A percentile compares a stretch with the other conserved stretches of the same genome.
Evolutionary conservation across 2,113 vertebrate species (phyloP).

Genomic region (Trichechus manatus): DNA sequence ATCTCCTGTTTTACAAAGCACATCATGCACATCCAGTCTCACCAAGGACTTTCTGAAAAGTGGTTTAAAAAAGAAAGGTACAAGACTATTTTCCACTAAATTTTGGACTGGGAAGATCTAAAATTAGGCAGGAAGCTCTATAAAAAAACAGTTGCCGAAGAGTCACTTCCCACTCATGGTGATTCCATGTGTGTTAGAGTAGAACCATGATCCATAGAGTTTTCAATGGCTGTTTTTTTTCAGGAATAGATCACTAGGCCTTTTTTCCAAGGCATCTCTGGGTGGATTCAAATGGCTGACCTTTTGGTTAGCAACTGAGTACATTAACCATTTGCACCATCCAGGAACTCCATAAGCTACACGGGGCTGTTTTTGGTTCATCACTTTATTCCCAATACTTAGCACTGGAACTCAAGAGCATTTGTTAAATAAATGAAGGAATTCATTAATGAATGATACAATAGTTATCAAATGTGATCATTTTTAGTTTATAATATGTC

Average conservation of each 20-base stretch:
- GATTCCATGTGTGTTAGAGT: neutral
- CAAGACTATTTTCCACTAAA: neutral
- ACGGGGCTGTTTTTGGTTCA: neutral
- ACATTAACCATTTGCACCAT: neutral
- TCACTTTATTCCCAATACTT: neutral
- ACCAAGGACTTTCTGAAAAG: neutral
- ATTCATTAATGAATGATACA: neutral
- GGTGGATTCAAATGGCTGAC: neutral
- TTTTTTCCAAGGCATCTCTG: neutral
- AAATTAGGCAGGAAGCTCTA: neutral
- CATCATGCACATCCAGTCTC: neutral
- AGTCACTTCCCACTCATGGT: neutral
- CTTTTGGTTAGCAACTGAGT: neutral
- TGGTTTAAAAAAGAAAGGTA: neutral
- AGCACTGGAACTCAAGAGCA: neutral
- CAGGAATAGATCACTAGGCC: neutral
- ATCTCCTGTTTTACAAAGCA: neutral
- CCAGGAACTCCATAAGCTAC: neutral
- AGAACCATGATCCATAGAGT: neutral
- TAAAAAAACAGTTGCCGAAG: neutral
- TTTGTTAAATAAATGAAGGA: neutral
- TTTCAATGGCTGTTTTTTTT: neutral
- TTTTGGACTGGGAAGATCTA: neutral
- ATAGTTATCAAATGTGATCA: neutral
- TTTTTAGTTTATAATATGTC: neutral